These are phyloP conservation scores for Macrobrachium nipponense DNA, from an alignment of 1,140 invertebrate species.

Conservation along the genomic window DNA sequence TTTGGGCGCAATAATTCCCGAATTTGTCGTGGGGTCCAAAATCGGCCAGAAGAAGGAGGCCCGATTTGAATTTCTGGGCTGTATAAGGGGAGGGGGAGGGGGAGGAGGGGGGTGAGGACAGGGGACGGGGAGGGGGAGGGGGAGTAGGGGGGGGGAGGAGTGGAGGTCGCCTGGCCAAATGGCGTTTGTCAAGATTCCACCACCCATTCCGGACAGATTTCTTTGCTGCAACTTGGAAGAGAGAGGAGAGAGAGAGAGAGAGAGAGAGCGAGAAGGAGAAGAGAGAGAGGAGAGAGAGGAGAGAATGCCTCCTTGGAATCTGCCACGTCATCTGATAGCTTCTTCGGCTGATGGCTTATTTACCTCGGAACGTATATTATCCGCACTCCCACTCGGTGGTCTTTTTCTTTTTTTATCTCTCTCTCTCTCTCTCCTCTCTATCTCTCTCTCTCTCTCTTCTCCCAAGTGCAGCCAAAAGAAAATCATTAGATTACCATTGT, in stretches of 20 bases:
- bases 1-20: too few relatives aligned
- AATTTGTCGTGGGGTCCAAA: too few relatives aligned
- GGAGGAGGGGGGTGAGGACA: not conserved
- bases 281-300: not conserved
- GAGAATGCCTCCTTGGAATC: too few relatives aligned
- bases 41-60: not conserved
- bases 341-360: too few relatives aligned
- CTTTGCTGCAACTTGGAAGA: not conserved
- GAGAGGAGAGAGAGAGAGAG: not conserved
- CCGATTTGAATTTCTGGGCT: too few relatives aligned
- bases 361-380: too few relatives aligned
- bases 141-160: not conserved
- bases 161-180: not conserved
- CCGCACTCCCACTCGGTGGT: too few relatives aligned
- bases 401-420: too few relatives aligned
- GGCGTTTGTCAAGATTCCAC: too few relatives aligned
- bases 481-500: not conserved
- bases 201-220: too few relatives aligned
- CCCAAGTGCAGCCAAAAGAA: too few relatives aligned
- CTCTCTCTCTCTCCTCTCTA: slow-evolving; percentile 1
- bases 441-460: not conserved
- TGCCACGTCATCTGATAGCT: too few relatives aligned
- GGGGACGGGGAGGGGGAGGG: not conserved
- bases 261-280: not conserved
- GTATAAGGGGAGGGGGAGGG: not conserved